phyloP scores from a whole-genome alignment of 1,140 invertebrate genomes.

The Drosophila novamexicana region DNA sequence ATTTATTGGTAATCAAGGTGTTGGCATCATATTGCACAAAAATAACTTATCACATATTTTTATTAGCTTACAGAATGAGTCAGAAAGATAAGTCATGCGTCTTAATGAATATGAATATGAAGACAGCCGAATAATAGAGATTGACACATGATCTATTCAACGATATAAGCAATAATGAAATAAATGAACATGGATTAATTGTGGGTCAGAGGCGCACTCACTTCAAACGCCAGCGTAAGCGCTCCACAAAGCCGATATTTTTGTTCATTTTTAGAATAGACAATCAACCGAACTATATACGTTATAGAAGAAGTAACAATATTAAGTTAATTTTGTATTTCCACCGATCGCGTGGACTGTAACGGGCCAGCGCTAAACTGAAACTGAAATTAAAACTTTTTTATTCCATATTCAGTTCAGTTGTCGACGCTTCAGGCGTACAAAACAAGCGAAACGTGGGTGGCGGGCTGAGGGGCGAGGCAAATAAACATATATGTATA shows the following conservation, averaged over 20 bases:
- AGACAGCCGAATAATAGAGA: not conserved
- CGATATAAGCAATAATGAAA: slow-evolving; percentile 41
- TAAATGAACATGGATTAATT: slow-evolving; percentile 46
- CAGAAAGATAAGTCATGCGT: slow-evolving; percentile 11
- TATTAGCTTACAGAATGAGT: slow-evolving; percentile 21
- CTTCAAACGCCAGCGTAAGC: slow-evolving; percentile 75
- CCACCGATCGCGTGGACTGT: slow-evolving; percentile 61
- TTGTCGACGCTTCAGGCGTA: slow-evolving; percentile 32
- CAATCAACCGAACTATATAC: slow-evolving; percentile 17
- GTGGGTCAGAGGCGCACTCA: slow-evolving; percentile 56
- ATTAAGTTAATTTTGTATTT: not conserved
- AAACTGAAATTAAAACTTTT: slow-evolving; percentile 74
- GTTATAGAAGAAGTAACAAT: too few species aligned
- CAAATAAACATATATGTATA: slow-evolving; percentile 44
- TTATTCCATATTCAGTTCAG: slow-evolving; percentile 47
- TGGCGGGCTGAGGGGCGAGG: not conserved
- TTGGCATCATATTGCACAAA: slow-evolving; percentile 28
- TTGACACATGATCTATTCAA: slow-evolving; percentile 12
- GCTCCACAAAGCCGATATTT: slow-evolving; percentile 74
- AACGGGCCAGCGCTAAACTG: slow-evolving; percentile 64
- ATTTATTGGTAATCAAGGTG: slow-evolving; percentile 13
- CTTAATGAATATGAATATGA: slow-evolving; percentile 1
- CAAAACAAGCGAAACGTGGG: slow-evolving; percentile 42
- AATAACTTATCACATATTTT: slow-evolving; percentile 11
- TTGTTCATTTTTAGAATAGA: slow-evolving; percentile 57